phyloP scores from a whole-genome alignment of 1,140 invertebrate species.

The Plectus sambesii region DNA sequence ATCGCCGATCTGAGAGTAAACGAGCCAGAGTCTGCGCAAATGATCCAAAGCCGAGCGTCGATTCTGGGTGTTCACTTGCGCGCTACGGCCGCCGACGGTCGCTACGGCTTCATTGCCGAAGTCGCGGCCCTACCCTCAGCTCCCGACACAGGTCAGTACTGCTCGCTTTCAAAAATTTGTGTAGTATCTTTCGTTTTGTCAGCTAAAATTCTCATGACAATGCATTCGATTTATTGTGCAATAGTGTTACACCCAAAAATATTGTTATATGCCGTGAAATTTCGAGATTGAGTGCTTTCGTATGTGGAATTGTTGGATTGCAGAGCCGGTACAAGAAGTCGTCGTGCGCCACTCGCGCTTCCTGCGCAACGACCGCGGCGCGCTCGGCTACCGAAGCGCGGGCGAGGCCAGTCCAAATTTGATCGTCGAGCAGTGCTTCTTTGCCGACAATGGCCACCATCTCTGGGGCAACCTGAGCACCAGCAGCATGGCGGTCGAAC shows the following conservation, averaged over 20 bases:
- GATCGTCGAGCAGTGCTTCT: conserved; percentile 72
- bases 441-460: conserved; percentile 73
- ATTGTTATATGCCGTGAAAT: too few relatives aligned
- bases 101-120: conserved; percentile 95
- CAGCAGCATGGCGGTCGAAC: conserved; percentile 63
- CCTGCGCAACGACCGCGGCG: conserved; percentile 71
- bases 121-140: conserved; percentile 82
- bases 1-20: conserved; percentile 57
- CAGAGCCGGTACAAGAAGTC: conserved; percentile 78
- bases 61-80: conserved; percentile 80
- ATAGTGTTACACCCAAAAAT: too few relatives aligned
- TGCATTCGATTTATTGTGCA: too few relatives aligned
- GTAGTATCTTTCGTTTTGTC: too few relatives aligned
- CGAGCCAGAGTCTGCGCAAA: conserved; percentile 57
- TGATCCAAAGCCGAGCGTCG: too few relatives aligned
- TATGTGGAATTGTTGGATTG: too few relatives aligned
- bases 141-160: conserved; percentile 67
- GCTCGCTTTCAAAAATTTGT: too few relatives aligned
- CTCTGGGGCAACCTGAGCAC: conserved; percentile 90
- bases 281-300: too few relatives aligned
- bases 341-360: conserved; percentile 75
- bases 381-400: conserved; percentile 68
- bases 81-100: conserved; percentile 76
- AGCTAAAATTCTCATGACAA: too few relatives aligned
- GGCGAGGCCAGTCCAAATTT: conserved; percentile 90